A percentile compares a stretch with the other conserved stretches of the same genome.
phyloP scores from a whole-genome alignment of 1,140 invertebrate genomes.

The Megalopta genalis region DNA sequence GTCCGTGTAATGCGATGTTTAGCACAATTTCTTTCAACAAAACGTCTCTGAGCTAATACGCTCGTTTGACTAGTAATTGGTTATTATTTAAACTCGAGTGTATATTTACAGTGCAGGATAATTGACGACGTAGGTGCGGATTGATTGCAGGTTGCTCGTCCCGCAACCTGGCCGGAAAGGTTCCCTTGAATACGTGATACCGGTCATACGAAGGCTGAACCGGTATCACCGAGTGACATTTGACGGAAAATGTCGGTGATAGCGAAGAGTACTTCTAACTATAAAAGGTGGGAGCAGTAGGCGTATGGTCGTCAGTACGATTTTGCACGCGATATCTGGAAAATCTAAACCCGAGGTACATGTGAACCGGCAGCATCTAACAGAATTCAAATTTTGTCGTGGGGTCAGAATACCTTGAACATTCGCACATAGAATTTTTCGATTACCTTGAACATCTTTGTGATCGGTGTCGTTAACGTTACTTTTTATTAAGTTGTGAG shows the following conservation, averaged over 20 bases:
- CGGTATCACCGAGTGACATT: slow-evolving; percentile 64
- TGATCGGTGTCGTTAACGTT: too few species aligned
- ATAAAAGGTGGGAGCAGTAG: slow-evolving; percentile 53
- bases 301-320: slow-evolving; percentile 46
- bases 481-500: too few species aligned
- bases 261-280: slow-evolving; percentile 46
- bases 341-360: slow-evolving; percentile 19
- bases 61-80: neutral
- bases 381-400: neutral
- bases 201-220: slow-evolving; percentile 52
- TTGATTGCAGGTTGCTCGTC: slow-evolving; percentile 30
- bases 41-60: neutral
- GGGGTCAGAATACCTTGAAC: neutral
- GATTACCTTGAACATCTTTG: neutral
- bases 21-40: neutral
- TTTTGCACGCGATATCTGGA: slow-evolving; percentile 39
- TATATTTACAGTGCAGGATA: slow-evolving; percentile 10
- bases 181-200: slow-evolving; percentile 31
- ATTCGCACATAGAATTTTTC: neutral
- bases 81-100: slow-evolving; percentile 10
- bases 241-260: slow-evolving; percentile 59
- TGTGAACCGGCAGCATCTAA: neutral
- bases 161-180: slow-evolving; percentile 20
- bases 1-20: neutral
- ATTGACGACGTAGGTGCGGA: slow-evolving; percentile 29